A percentile compares a stretch with the other conserved stretches of the same genome.
These are phyloP conservation scores for Julus scanicus DNA, from an alignment of 2,888 invertebrate genomes.

Conservation along the genomic window DNA sequence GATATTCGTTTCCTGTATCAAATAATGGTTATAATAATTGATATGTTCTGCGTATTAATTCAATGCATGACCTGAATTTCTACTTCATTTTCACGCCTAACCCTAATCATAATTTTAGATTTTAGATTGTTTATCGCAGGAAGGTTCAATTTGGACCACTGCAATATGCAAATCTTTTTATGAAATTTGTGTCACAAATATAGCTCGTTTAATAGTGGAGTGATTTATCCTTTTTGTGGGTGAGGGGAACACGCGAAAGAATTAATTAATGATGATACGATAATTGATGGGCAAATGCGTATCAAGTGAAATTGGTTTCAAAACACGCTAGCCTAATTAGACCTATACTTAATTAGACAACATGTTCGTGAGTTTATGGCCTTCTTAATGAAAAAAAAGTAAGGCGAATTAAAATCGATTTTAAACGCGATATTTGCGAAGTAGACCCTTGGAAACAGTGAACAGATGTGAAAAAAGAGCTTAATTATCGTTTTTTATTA, in stretches of 20 bases:
- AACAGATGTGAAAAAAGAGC: no score
- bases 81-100: not conserved
- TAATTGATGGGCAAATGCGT: not conserved
- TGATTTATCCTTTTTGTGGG: not conserved
- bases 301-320: not conserved
- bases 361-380: no score
- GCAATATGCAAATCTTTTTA: not conserved
- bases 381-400: not conserved
- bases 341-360: not conserved
- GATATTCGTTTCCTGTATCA: not conserved
- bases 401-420: not conserved
- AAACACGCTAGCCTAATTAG: constrained; percentile 1
- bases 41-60: not conserved
- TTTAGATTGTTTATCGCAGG: not conserved
- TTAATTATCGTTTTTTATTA: no score
- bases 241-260: not conserved
- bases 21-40: not conserved
- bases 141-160: not conserved
- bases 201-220: not conserved
- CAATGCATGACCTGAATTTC: not conserved
- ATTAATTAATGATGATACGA: not conserved
- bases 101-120: not conserved
- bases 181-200: not conserved
- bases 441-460: no score
- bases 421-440: not conserved